Conservation (phyloP, 2,888 invertebrate species). For the Drosophila prolongata region DNA sequence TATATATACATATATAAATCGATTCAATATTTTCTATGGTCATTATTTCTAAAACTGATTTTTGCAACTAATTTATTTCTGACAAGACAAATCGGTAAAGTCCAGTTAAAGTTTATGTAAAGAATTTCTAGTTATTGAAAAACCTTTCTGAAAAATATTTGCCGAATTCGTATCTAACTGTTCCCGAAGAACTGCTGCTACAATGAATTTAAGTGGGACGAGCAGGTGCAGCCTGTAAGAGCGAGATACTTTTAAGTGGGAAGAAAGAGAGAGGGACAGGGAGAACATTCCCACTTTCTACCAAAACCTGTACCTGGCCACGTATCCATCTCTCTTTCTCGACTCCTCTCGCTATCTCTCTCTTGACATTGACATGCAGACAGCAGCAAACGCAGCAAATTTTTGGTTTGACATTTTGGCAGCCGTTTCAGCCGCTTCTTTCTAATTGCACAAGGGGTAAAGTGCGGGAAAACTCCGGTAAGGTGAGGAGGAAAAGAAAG, state of each 20-base stretch:
- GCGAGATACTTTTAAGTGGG: slow-evolving; percentile 2
- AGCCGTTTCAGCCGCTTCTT: slow-evolving; percentile 54
- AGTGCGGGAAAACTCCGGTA: not conserved
- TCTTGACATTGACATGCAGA: slow-evolving; percentile 47
- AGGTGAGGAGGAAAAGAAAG: not conserved
- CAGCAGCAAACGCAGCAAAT: slow-evolving; percentile 69
- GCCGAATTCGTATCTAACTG: slow-evolving; percentile 36
- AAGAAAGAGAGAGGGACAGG: not conserved
- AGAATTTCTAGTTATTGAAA: not conserved
- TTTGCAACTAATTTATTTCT: no score
- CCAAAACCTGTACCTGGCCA: slow-evolving; percentile 40
- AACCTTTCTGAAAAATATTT: not conserved
- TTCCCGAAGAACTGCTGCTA: slow-evolving; percentile 39
- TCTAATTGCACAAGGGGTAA: slow-evolving; percentile 67
- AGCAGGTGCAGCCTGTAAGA: slow-evolving; percentile 20
- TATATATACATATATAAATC: no score
- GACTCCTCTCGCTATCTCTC: not conserved
- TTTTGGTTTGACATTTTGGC: slow-evolving; percentile 78
- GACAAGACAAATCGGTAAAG: no score
- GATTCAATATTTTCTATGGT: no score
- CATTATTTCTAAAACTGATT: no score
- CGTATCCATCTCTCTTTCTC: slow-evolving; percentile 15
- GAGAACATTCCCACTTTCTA: slow-evolving; percentile 38
- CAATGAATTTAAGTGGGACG: slow-evolving; percentile 14
- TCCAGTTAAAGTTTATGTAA: no score